These are phyloP conservation scores for Mus pahari DNA, from an alignment of 2,113 vertebrate species.

Conservation along the genomic window DNA sequence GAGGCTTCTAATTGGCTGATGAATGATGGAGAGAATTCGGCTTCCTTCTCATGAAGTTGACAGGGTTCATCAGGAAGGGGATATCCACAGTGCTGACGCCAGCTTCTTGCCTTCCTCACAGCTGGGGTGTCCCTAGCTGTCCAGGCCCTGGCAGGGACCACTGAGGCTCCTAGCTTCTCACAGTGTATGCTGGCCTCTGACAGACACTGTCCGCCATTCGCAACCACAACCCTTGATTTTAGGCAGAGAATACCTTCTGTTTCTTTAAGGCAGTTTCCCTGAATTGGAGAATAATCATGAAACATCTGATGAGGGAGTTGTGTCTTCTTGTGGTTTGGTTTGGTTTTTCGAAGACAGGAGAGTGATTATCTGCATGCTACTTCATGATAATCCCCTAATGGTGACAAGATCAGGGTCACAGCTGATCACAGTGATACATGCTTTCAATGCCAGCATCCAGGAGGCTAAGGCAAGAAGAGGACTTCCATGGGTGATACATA, in stretches of 20 bases:
- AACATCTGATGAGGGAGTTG: neutral
- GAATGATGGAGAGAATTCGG: constrained; percentile 15
- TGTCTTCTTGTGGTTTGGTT: neutral
- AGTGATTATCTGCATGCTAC: neutral
- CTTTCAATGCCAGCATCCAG: neutral
- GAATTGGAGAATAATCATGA: neutral
- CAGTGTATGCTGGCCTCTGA: neutral
- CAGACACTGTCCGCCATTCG: neutral
- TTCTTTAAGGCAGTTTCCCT: neutral
- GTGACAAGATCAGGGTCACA: neutral
- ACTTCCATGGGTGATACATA: neutral
- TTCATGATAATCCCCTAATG: accelerated
- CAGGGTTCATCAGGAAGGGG: neutral
- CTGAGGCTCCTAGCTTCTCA: neutral
- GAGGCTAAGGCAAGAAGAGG: neutral
- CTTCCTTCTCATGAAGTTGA: neutral
- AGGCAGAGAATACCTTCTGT: neutral
- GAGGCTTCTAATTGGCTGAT: constrained; percentile 62
- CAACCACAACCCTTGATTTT: neutral
- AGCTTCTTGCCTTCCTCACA: neutral
- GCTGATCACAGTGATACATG: neutral
- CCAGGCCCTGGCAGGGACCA: neutral
- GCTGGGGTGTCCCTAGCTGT: neutral
- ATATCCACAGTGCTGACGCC: neutral
- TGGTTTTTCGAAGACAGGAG: neutral